Base-by-base conservation (phyloP, 1,140 invertebrate species). In the Drosophila ficusphila region DNA sequence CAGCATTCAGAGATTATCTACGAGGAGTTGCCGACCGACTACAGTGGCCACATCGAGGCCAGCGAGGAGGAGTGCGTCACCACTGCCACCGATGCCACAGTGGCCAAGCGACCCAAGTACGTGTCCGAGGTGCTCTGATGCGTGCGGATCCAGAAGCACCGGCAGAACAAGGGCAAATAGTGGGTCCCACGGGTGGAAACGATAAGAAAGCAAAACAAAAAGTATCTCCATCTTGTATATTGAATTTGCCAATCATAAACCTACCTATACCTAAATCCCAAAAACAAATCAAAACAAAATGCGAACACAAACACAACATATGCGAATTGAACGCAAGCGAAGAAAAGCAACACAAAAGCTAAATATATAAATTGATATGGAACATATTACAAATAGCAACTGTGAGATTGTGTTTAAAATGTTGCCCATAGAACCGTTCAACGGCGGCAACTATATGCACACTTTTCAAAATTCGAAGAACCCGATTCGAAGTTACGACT, bases 101-200 rank as follows among this genome's bases (percentile, higher is more conserved):
- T 49, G 41, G 68, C 79, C 70, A 90, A 90, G 53, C 64, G 89
- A 56, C 77, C 89, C 39, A 90, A 90, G 78, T 90, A 90, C 49
- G 82, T 90, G 21, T 90, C 88, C 21, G 89, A 90, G 51, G 89
- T 90, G 64, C 89, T 90, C 85, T 90, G 89, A 90, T 90, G 81
- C 78, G 89, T 90, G 73, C 79, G 85, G 38, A 89, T 89, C 36
- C 82, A 82, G 70, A 81, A 81, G 54, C 81, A 79, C 52, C 67
- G 75, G 61, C 71, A 71, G 34, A 79, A 60, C 51, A 85, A 85
- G 82, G 76, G 71, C 70, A 79, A 86, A 85, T 85, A 79, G 61
- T 76, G 48, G 52, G 64, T 48, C 39, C 51, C 72, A 58, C 18
- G 31, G 41, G 52, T 44, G 57, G 27, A 44, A 61, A 12, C 48